A percentile compares a stretch with the other conserved stretches of the same genome.
Conservation (phyloP, 2,113 vertebrate genomes). For the Tragelaphus scriptus region DNA sequence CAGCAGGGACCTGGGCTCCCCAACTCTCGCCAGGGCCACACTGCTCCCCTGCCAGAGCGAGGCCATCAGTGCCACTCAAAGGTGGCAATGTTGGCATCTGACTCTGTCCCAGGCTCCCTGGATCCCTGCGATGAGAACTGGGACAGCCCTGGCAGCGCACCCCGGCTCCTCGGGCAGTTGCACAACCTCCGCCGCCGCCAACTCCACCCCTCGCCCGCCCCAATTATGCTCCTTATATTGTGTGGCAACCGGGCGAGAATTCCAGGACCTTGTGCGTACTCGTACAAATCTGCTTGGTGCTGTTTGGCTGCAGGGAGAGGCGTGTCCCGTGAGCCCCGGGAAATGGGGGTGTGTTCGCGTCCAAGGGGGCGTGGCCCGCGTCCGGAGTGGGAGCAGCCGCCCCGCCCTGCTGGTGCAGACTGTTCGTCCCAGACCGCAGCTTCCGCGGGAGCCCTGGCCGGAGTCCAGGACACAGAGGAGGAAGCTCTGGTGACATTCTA, state of each 20-base stretch:
- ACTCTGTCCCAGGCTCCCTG: neutral
- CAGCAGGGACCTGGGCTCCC: neutral
- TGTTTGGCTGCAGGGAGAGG: constrained; percentile 82
- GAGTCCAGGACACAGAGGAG: constrained; percentile 41
- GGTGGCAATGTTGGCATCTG: neutral
- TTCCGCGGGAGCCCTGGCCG: constrained; percentile 60
- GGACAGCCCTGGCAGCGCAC: neutral
- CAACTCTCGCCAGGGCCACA: neutral
- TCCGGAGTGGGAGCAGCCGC: constrained; percentile 65
- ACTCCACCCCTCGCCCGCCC: neutral
- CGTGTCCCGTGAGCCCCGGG: constrained; percentile 78
- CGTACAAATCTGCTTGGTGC: constrained; percentile 80
- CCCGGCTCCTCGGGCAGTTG: constrained; percentile 39
- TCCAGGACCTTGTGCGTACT: constrained; percentile 83
- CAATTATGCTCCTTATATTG: constrained; percentile 75
- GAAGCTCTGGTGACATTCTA: constrained; percentile 45
- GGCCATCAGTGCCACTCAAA: neutral
- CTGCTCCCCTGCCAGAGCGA: neutral
- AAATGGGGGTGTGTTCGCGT: constrained; percentile 79
- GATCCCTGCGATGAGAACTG: neutral
- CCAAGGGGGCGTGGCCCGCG: constrained; percentile 83
- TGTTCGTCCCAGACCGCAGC: constrained; percentile 63
- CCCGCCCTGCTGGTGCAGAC: constrained; percentile 55
- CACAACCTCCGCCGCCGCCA: constrained; percentile 56
- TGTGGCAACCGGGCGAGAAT: constrained; percentile 84